Percentiles rank a stretch among this genome's conserved stretches.
Conservation (phyloP, 53 echinoderm and acorn worm species). For the Arbacia lixula region DNA sequence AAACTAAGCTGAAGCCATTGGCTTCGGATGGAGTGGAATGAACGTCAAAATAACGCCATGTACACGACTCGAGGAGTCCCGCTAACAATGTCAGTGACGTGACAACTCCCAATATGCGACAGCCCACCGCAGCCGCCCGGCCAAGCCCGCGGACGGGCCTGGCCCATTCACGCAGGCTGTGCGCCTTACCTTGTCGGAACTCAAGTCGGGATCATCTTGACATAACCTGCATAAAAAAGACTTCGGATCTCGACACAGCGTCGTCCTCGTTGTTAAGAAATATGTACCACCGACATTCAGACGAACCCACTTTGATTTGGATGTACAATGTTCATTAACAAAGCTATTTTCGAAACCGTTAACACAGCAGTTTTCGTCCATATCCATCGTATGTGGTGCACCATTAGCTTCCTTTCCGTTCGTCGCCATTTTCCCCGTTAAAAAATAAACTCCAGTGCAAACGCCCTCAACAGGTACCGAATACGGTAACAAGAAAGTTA, state of each 20-base stretch:
- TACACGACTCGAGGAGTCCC: too few species aligned
- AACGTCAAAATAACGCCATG: too few species aligned
- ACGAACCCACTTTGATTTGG: constrained; percentile 86
- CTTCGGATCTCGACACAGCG: constrained; percentile 96
- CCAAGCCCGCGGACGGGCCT: too few species aligned
- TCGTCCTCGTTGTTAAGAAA: constrained; percentile 94
- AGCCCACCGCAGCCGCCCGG: too few species aligned
- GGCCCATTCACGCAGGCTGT: neutral
- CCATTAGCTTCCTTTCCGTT: constrained; percentile 58
- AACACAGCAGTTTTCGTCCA: constrained; percentile 59
- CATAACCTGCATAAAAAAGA: constrained; percentile 98
- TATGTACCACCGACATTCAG: constrained; percentile 96
- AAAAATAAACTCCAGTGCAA: neutral
- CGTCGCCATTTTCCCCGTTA: constrained; percentile 78
- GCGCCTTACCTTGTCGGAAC: constrained; percentile 89
- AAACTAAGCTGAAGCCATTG: too few species aligned
- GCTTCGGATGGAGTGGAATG: too few species aligned
- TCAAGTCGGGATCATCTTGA: constrained; percentile 98
- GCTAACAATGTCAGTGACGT: too few species aligned
- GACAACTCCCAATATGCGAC: too few species aligned
- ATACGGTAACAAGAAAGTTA: too few species aligned
- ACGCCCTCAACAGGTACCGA: constrained; percentile 58
- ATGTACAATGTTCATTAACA: constrained; percentile 43
- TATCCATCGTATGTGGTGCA: constrained; percentile 66
- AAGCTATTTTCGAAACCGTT: constrained; percentile 58